Base-by-base conservation (phyloP, 2,113 vertebrate genomes). In the Pollachius pollachius region DNA sequence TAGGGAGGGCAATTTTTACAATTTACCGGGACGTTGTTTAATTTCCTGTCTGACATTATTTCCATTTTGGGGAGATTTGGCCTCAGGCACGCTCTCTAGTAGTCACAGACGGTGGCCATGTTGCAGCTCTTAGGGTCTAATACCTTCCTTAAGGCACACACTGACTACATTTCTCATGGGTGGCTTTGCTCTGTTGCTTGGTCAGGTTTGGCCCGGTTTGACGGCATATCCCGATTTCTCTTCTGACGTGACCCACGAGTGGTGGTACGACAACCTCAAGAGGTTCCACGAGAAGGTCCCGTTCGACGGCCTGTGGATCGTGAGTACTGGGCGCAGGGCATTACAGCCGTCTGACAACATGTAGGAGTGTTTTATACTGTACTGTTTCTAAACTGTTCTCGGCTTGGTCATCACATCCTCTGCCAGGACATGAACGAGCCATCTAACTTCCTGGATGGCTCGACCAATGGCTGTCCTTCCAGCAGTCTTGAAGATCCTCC, bases 351-450 rank as follows among this genome's bases (percentile, higher is more conserved):
- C 54, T n/a, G 54, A 57, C 52, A 54, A 1, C 23, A 61, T 59
- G 30, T 4, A 34, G 4, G 30, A 0, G 5, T 2, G 3, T 54
- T 16, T 54, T 57, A 5, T 57, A n/a, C n/a, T 17, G n/a, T 15
- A 57, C 60, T 4, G 19, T 3, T 9, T 54, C 0, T 1, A 15
- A n/a, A 48, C 21, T 2, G 3, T 57, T 15, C 13, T 1, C 17
- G 11, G 15, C n/a, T 27, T 23, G 21, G 37, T 62, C 27, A 41
- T 67, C 19, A 68, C 1, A 2, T 65, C 56, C 4, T 13, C 65
- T 68, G 59, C 68, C 63, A 96, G 95, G 95, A 96, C 81, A 96
- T 96, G 95, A 96, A 96, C 2, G 95, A 96, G 62, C 95, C 95
- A 0, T 96, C 95, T 1, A 94, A 94, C 73, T 96, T 96, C 78